Conservation (phyloP, 2,113 vertebrate genomes). For the Uropsilus gracilis region DNA sequence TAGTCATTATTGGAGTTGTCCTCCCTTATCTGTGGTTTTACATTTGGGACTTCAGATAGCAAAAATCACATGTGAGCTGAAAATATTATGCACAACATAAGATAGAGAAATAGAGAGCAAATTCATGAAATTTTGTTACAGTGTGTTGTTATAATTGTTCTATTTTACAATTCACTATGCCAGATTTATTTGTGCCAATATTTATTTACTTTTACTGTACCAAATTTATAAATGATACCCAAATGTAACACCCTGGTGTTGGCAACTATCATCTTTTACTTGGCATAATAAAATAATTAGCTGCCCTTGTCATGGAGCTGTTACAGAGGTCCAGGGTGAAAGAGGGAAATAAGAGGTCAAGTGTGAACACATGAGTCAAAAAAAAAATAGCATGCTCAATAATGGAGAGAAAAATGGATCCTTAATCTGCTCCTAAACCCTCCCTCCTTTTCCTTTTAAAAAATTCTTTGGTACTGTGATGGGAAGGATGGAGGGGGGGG, state of each 20-base stretch:
- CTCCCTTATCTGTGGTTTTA: background rate
- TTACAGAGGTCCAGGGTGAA: constrained; percentile 72
- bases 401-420: background rate
- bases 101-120: background rate
- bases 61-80: background rate
- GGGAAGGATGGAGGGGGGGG: background rate
- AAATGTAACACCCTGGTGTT: background rate
- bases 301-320: constrained; percentile 83
- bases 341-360: constrained; percentile 80
- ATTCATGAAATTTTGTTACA: background rate
- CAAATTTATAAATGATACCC: too few relatives aligned
- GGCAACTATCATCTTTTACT: background rate
- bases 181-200: too few relatives aligned
- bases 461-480: background rate
- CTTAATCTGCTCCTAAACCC: background rate
- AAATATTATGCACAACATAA: background rate
- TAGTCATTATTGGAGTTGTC: too few relatives aligned
- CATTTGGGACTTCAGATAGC: background rate
- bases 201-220: too few relatives aligned
- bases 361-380: constrained; percentile 66
- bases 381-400: background rate
- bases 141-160: background rate
- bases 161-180: background rate
- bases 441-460: constrained; percentile 20
- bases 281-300: constrained; percentile 77